Evolutionary conservation across 2,888 invertebrate genomes (phyloP).

Genomic region (Andrena praecox): DNA sequence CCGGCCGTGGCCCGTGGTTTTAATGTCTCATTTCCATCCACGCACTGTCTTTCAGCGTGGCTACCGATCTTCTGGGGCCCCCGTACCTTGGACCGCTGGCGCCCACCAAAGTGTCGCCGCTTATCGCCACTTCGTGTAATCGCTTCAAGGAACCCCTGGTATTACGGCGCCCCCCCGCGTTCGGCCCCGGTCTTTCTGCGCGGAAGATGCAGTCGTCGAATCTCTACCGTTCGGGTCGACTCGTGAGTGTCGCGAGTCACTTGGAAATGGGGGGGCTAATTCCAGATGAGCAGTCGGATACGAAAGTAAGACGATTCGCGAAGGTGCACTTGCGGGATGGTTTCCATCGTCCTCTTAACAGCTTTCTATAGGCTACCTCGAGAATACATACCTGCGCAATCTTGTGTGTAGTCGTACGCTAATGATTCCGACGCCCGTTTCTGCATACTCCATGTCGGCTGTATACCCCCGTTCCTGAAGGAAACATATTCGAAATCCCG

Average conservation of each 20-base stretch:
- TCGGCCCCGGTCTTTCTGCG: neutral
- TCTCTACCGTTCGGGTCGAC: neutral
- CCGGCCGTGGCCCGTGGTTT: slow-evolving; percentile 31
- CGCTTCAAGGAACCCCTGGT: slow-evolving; percentile 37
- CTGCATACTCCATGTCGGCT: no score
- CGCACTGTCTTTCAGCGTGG: slow-evolving; percentile 24
- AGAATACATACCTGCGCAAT: no score
- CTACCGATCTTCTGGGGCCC: slow-evolving; percentile 22
- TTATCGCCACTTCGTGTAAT: slow-evolving; percentile 49
- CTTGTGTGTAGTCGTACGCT: no score
- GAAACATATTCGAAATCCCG: no score
- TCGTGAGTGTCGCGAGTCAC: neutral
- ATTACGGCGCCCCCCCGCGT: slow-evolving; percentile 18
- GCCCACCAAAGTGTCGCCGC: slow-evolving; percentile 45
- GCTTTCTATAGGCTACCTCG: no score
- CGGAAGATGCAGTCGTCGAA: neutral
- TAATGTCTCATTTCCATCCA: slow-evolving; percentile 61
- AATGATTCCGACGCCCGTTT: no score
- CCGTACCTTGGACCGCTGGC: neutral
- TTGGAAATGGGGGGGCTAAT: neutral
- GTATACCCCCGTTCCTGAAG: no score
- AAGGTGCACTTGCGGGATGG: no score
- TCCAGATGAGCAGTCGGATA: neutral
- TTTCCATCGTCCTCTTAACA: no score
- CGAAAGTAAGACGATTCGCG: no score